phyloP scores from a whole-genome alignment of 2,888 invertebrate species.

The Drosophila diplacantha region DNA sequence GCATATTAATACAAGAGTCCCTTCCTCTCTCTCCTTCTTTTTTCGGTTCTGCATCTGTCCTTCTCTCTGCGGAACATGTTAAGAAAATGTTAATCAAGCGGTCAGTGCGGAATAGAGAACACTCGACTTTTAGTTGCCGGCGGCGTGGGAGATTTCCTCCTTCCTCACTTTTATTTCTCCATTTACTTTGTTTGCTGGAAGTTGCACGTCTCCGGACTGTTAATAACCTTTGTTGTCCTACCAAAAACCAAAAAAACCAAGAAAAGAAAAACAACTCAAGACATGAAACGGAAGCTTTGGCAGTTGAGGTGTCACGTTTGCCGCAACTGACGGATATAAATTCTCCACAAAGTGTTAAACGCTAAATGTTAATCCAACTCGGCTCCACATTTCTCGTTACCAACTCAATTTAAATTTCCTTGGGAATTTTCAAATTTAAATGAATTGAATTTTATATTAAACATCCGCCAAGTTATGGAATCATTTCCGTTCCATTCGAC shows the following conservation, averaged over 20 bases:
- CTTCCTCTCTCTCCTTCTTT: not conserved
- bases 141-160: conserved; percentile 63
- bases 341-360: conserved; percentile 57
- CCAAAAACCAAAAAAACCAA: conserved; percentile 34
- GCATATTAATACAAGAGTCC: conserved; percentile 61
- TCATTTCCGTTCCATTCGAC: conserved; percentile 65
- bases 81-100: conserved; percentile 71
- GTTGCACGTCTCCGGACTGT: conserved; percentile 66
- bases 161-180: conserved; percentile 32
- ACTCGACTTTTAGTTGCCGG: conserved; percentile 55
- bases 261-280: conserved; percentile 34
- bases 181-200: conserved; percentile 43
- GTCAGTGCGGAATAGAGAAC: conserved; percentile 67
- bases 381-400: conserved; percentile 18
- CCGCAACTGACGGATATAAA: conserved; percentile 64
- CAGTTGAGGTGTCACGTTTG: conserved; percentile 48
- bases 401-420: conserved; percentile 35
- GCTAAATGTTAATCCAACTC: conserved; percentile 38
- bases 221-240: conserved; percentile 58
- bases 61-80: conserved; percentile 41
- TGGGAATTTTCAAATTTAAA: conserved; percentile 44
- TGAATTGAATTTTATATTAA: conserved; percentile 57
- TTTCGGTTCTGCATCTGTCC: conserved; percentile 5
- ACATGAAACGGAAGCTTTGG: conserved; percentile 63
- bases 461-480: conserved; percentile 60